Evolutionary conservation across 2,888 invertebrate genomes (phyloP).

Genomic region (Ctenicera cuprea): DNA sequence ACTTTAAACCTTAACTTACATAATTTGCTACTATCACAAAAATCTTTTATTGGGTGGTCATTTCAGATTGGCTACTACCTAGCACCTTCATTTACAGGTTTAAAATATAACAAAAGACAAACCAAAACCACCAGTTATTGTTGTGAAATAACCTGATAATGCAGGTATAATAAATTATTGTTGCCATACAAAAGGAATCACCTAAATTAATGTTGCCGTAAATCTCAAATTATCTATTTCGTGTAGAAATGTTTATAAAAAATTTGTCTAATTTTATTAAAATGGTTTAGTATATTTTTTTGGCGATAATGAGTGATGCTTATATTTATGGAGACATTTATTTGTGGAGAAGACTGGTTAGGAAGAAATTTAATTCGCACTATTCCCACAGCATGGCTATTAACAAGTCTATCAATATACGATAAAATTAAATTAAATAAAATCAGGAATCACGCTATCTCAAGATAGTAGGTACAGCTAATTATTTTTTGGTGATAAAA

Average conservation of each 20-base stretch:
- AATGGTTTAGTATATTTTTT: constrained; percentile 4
- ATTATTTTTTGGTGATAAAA: no score
- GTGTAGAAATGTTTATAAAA: constrained; percentile 2
- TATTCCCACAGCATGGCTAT: background rate
- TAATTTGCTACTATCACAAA: no score
- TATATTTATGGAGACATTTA: constrained; percentile 24
- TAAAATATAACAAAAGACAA: no score
- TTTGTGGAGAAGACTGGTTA: constrained; percentile 21
- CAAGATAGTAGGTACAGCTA: no score
- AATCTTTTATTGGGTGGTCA: no score
- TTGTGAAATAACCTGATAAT: no score
- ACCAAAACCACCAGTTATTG: no score
- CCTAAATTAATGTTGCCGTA: background rate
- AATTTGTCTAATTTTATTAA: constrained; percentile 3
- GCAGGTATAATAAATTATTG: background rate
- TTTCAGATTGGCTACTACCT: no score
- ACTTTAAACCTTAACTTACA: no score
- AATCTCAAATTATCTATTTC: background rate
- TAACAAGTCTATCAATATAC: background rate
- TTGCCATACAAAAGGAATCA: background rate
- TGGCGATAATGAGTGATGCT: constrained; percentile 29
- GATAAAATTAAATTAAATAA: no score
- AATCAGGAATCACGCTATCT: no score
- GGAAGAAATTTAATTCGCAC: background rate
- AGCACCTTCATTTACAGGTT: no score